A percentile compares a stretch with the other conserved stretches of the same genome.
These are phyloP conservation scores for Abscondita cerata DNA, from an alignment of 2,888 invertebrate species.

Conservation along the genomic window DNA sequence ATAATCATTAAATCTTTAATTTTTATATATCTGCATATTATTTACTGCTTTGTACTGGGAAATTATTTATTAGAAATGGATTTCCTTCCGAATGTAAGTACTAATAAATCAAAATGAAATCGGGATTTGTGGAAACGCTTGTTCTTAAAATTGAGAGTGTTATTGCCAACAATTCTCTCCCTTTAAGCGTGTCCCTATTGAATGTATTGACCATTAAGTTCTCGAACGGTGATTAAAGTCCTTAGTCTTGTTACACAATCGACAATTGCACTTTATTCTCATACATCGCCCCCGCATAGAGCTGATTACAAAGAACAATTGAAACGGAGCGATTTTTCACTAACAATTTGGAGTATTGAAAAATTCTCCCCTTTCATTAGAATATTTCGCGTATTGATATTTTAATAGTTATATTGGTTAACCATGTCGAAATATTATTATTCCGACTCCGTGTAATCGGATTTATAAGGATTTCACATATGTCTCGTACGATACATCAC, in stretches of 20 bases:
- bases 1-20: too few relatives aligned
- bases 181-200: conserved; percentile 21
- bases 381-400: background rate
- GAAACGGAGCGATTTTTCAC: conserved; percentile 17
- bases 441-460: conserved; percentile 35
- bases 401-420: conserved; percentile 14
- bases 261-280: conserved; percentile 36
- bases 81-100: conserved; percentile 1
- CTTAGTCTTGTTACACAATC: conserved; percentile 39
- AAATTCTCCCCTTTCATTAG: background rate
- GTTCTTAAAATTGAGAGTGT: conserved; percentile 12
- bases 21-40: too few relatives aligned
- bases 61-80: background rate
- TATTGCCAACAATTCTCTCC: conserved; percentile 16
- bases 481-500: conserved; percentile 43
- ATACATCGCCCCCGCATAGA: conserved; percentile 25
- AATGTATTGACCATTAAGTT: conserved; percentile 41
- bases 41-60: too few relatives aligned
- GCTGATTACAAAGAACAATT: conserved; percentile 29
- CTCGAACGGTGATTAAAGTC: conserved; percentile 47
- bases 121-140: conserved; percentile 16
- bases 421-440: conserved; percentile 26
- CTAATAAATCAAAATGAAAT: conserved; percentile 9
- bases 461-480: conserved; percentile 42
- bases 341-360: conserved; percentile 5